Evolutionary conservation across 2,888 invertebrate species (phyloP).

Genomic region (Sepiola atlantica): DNA sequence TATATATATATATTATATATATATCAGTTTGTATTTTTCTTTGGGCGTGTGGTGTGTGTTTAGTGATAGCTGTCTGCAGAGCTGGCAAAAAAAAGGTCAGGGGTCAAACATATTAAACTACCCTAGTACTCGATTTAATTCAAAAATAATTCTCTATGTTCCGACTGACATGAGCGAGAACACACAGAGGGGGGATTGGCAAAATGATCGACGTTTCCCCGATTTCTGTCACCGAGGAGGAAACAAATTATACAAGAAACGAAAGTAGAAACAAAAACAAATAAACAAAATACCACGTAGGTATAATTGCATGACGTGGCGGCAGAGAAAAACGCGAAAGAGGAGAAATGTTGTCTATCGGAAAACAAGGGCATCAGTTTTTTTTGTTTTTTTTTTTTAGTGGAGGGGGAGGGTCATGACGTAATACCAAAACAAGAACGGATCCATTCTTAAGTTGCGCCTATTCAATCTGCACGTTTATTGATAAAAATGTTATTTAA

Average conservation of each 20-base stretch:
- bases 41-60: background rate
- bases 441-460: too few relatives aligned
- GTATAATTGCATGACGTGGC: background rate
- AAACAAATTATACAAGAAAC: background rate
- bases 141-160: slow-evolving; percentile 32
- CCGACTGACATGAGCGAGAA: background rate
- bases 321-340: too few relatives aligned
- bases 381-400: too few relatives aligned
- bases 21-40: too few relatives aligned
- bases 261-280: background rate
- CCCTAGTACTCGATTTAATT: background rate
- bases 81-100: background rate
- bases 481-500: too few relatives aligned
- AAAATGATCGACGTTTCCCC: background rate
- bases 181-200: background rate
- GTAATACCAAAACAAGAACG: too few relatives aligned
- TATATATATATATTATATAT: too few relatives aligned
- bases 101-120: background rate
- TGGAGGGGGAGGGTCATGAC: too few relatives aligned
- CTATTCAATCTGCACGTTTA: too few relatives aligned
- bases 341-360: too few relatives aligned
- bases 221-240: background rate
- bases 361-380: too few relatives aligned
- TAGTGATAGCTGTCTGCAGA: background rate
- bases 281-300: background rate